Conservation (phyloP, 2,113 vertebrate species). For the Hucho hucho region DNA sequence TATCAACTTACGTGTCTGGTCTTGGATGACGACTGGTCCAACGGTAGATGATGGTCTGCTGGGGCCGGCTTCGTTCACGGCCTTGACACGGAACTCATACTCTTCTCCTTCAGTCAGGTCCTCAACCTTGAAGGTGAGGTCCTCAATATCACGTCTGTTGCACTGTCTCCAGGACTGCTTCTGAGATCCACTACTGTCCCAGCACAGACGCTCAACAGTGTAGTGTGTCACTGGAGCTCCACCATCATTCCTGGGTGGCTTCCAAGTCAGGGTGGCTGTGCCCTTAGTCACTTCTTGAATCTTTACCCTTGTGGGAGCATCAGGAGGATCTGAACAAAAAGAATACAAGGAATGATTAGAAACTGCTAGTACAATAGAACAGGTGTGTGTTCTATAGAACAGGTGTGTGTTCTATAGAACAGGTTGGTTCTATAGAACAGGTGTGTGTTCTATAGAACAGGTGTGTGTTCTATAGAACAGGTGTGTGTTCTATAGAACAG, state of each 20-base stretch:
- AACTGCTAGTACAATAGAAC: not conserved
- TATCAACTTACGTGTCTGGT: constrained; percentile 84
- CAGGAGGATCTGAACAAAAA: constrained; percentile 85
- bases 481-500: not conserved
- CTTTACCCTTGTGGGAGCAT: constrained; percentile 92
- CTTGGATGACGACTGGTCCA: constrained; percentile 88
- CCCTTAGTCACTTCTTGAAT: constrained; percentile 86
- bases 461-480: no score
- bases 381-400: no score
- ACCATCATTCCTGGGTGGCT: constrained; percentile 92
- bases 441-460: not conserved
- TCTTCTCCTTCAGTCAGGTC: constrained; percentile 90
- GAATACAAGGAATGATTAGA: not conserved
- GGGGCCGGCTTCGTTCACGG: constrained; percentile 87
- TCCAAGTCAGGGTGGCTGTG: constrained; percentile 88
- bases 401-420: not conserved
- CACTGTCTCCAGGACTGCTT: constrained; percentile 94
- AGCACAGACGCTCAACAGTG: constrained; percentile 90
- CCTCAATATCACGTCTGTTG: constrained; percentile 91
- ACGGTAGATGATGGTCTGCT: constrained; percentile 91
- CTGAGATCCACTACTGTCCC: constrained; percentile 85
- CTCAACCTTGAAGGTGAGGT: constrained; percentile 89
- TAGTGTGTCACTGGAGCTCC: constrained; percentile 97
- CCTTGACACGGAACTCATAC: constrained; percentile 95
- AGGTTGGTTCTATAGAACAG: not conserved